Base-by-base conservation (phyloP, 2,113 vertebrate species). In the Vulpes ferrilata region DNA sequence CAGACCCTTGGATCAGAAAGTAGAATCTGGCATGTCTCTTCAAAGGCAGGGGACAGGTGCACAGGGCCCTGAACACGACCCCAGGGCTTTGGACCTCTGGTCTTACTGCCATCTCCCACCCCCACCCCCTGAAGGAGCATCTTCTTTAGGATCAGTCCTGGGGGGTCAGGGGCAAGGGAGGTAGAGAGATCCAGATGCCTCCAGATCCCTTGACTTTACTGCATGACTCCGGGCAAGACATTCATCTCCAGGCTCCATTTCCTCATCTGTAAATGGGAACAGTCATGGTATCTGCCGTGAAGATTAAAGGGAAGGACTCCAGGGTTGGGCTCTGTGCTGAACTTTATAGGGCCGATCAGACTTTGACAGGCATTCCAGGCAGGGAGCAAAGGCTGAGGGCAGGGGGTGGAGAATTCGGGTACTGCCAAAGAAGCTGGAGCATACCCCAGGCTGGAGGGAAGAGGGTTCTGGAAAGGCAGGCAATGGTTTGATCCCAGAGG, bases 141-240 rank as follows among this genome's bases (percentile, higher is more conserved):
- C 23, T 71, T 5, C n/a, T 30, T 17, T 13, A 87, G 32, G 48
- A 51, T 48, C 22, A 32, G 10, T 59, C 69, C 59, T 59, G 17
- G 93, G 25, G 38, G 11, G 0, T 7, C 16, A 0, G 5, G 12
- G n/a, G 17, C 3, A 73, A 1, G 0, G 27, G 30, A 86, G 48
- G 35, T 22, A 43, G 69, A 81, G 65, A 78, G 25, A 88, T 17
- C 13, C n/a, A 17, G 13, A 30, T 11, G 51, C 60, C 25, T 80
- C 32, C 69, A 79, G 57, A 27, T 79, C 9, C 48, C 30, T 22
- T 11, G 7, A 19, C 65, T 62, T 71, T 8, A 25, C 30, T 3
- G 1, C 19, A 43, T 60, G 48, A 67, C n/a, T 80, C 32, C 22
- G 32, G 51, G 51, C 4, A 11, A 69, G 51, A n/a, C 7, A 8